Evolutionary conservation across 30 jellyfish, hydroid and myxozoan species (phyloP), one percentile per base, ranked within the genome.

Genomic region (Aurelia aurita): DNA sequence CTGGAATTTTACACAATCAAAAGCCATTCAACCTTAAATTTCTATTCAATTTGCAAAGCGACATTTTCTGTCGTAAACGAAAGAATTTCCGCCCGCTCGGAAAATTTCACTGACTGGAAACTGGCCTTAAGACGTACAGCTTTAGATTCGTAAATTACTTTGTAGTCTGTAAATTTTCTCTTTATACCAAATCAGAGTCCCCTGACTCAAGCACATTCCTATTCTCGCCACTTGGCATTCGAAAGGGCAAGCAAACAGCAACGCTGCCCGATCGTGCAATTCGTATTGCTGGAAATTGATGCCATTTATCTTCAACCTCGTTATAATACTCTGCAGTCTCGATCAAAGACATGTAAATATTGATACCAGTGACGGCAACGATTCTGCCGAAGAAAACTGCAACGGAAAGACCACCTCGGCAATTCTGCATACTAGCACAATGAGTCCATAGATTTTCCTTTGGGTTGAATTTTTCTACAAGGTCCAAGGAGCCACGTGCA

Each of bases 401-500:
- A 78, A 80, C 87, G 5, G 99, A 72, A 12, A 89, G 80, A n/a
- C 99, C 99, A 67, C 99, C 99, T 3, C 99, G 97, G 26, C 98
- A 96, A 51, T 82, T 85, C 22, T 25, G 75, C 90, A 93, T 72
- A 12, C 97, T 85, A 5, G 93, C 87, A 60, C 97, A 88, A 69
- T 31, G 75, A n/a, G 86, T 11, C 99, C 99, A 93, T 15, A 79
- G 75, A 69, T 88, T 73, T 19, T 73, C 39, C 7, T 35, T 58
- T 3, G 99, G 99, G 64, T 77, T 55, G 64, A 80, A 93, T 73
- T 66, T 88, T 66, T 93, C 99, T 0, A 93, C 99, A 3, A 80
- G 58, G 39, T 80, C 75, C 39, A 93, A 82, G 15, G 99, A 93
- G 12, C 99, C 99, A 23, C 91, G 91, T 4, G 77, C 71, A 0